A percentile compares a stretch with the other conserved stretches of the same genome.
phyloP scores from a whole-genome alignment of 2,797 vertebrate genomes.

The Onychomys leucogaster region DNA sequence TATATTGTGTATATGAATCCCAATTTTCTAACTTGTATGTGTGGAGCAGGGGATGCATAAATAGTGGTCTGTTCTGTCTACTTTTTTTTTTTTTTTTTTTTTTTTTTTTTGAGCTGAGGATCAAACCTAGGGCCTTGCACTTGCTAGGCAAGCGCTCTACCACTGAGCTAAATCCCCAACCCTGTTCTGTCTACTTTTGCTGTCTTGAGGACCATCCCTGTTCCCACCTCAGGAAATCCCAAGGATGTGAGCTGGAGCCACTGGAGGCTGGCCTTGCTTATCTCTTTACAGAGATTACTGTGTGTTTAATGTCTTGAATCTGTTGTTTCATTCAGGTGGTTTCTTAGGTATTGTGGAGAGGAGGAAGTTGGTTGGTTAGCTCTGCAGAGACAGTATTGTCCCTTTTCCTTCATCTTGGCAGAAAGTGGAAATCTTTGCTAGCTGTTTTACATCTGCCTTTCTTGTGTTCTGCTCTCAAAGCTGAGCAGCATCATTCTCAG shows the following conservation, averaged over 20 bases:
- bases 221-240: background rate
- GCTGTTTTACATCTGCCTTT: constrained; percentile 14
- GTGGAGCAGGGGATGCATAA: background rate
- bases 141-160: too few species aligned
- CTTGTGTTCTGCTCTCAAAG: background rate
- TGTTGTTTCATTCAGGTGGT: background rate
- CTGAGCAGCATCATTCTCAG: background rate
- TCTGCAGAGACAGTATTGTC: background rate
- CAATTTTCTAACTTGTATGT: background rate
- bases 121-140: too few species aligned
- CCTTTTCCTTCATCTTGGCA: background rate
- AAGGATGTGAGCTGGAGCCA: background rate
- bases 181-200: background rate
- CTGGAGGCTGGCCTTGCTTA: background rate
- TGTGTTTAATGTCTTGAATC: background rate
- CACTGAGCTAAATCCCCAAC: too few species aligned
- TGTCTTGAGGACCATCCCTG: background rate
- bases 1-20: background rate
- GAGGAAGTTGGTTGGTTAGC: background rate
- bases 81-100: too few species aligned
- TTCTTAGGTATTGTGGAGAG: background rate
- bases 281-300: background rate
- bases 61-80: background rate
- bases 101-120: too few species aligned
- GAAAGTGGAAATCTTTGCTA: background rate